Evolutionary conservation across 2,113 vertebrate species (phyloP).

Genomic region (Sturnira hondurensis): DNA sequence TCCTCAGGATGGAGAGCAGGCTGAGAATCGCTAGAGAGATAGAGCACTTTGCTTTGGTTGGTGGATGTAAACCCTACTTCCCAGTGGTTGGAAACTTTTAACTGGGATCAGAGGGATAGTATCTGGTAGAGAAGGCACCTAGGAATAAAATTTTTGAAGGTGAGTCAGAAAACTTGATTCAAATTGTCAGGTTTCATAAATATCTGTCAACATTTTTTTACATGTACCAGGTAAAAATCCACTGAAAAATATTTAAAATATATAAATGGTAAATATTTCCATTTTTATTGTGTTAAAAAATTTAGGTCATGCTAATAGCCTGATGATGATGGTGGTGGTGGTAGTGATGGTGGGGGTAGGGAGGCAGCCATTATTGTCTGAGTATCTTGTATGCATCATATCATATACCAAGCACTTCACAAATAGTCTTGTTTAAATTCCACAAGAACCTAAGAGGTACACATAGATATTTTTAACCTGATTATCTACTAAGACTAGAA

Average conservation of each 20-base stretch:
- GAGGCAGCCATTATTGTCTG: background rate
- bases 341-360: too few species aligned
- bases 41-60: background rate
- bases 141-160: background rate
- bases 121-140: background rate
- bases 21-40: background rate
- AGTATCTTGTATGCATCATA: background rate
- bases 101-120: background rate
- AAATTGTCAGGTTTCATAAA: conserved; percentile 1
- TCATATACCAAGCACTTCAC: background rate
- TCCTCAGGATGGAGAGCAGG: background rate
- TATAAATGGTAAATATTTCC: background rate
- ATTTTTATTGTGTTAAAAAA: background rate
- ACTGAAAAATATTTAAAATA: background rate
- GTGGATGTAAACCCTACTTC: background rate
- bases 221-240: background rate
- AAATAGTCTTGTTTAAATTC: background rate
- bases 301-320: background rate
- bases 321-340: background rate
- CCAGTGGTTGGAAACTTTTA: background rate
- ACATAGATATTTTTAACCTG: background rate
- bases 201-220: background rate
- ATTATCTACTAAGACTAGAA: background rate
- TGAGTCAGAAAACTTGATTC: background rate
- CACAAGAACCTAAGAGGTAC: background rate